Percentiles rank a stretch among this genome's conserved stretches.
Conservation (phyloP, 2,113 vertebrate genomes). For the Motacilla alba region DNA sequence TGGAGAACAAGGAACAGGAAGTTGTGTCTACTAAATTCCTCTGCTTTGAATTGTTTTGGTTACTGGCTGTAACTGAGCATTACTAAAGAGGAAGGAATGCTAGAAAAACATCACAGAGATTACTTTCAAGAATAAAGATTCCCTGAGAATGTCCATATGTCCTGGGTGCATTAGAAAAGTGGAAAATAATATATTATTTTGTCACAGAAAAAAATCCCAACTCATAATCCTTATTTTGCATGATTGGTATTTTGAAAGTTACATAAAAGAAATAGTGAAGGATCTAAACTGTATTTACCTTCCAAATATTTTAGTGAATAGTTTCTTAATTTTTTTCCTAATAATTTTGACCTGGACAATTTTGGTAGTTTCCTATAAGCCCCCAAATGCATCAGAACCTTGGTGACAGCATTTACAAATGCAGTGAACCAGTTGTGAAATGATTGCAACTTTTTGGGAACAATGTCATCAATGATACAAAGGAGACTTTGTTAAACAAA, state of each 20-base stretch:
- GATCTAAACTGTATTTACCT: neutral
- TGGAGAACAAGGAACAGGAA: neutral
- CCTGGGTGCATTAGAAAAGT: neutral
- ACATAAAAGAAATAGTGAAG: neutral
- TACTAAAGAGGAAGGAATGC: neutral
- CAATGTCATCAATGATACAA: neutral
- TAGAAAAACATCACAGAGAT: neutral
- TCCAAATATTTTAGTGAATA: neutral
- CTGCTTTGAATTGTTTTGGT: conserved; percentile 1
- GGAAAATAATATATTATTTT: neutral
- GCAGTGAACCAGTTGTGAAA: neutral
- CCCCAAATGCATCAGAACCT: neutral
- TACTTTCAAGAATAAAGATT: neutral
- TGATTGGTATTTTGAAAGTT: neutral
- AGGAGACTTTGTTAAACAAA: neutral
- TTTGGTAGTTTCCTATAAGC: neutral
- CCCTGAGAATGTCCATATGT: neutral
- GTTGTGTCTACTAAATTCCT: neutral
- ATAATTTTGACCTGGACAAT: neutral
- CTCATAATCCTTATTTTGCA: neutral
- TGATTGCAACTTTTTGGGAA: neutral
- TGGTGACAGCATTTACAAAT: neutral
- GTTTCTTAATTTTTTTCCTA: neutral
- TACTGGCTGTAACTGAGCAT: neutral
- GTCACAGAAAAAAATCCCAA: neutral